Evolutionary conservation across 2,113 vertebrate genomes (phyloP).

Genomic region (Amphilophus citrinellus): DNA sequence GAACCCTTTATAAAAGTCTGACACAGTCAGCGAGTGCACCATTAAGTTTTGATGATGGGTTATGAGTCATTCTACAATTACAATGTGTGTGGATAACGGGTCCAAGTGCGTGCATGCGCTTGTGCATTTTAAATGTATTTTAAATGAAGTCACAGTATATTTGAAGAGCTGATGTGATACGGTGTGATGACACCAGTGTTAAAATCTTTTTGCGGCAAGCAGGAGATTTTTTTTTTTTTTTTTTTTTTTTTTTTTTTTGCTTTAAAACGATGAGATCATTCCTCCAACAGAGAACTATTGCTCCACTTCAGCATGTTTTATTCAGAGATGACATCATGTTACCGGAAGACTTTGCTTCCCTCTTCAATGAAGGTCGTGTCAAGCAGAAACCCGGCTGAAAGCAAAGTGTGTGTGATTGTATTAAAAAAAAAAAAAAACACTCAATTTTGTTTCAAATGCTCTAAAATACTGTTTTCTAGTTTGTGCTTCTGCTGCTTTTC

Average conservation of each 20-base stretch:
- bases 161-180: slow-evolving; percentile 53
- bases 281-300: slow-evolving; percentile 44
- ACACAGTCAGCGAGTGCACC: slow-evolving; percentile 18
- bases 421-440: slow-evolving; percentile 10
- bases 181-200: slow-evolving; percentile 39
- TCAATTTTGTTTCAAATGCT: slow-evolving; percentile 29
- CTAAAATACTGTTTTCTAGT: slow-evolving; percentile 40
- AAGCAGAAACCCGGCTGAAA: slow-evolving; percentile 30
- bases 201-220: slow-evolving; percentile 28
- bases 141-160: slow-evolving; percentile 36
- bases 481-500: slow-evolving; percentile 63
- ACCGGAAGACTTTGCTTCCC: slow-evolving; percentile 58
- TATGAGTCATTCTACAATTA: slow-evolving; percentile 43
- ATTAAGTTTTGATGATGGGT: slow-evolving; percentile 41
- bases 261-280: slow-evolving; percentile 71
- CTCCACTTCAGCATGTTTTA: slow-evolving; percentile 70
- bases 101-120: neutral
- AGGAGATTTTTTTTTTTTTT: slow-evolving; percentile 5
- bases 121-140: slow-evolving; percentile 14
- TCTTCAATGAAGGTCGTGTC: slow-evolving; percentile 52
- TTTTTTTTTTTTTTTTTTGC: neutral
- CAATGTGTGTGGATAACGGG: neutral
- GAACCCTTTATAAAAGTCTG: slow-evolving; percentile 16
- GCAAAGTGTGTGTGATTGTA: neutral
- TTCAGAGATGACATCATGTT: slow-evolving; percentile 77